Evolutionary conservation across 64 coral and sea anemone genomes (phyloP), one percentile per base, ranked within the genome.

Genomic region (Stichodactyla helianthus): DNA sequence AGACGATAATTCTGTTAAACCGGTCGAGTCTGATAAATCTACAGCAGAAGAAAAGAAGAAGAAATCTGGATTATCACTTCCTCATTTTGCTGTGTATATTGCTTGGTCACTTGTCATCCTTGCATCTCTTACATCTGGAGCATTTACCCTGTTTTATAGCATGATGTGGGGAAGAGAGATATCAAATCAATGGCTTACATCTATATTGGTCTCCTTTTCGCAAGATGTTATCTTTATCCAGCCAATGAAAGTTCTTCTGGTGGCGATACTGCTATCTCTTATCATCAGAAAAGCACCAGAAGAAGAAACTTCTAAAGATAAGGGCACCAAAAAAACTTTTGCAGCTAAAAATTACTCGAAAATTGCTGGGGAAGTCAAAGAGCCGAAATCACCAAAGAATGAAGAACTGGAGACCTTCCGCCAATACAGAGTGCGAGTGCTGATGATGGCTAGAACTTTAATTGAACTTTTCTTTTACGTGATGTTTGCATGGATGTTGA

Each of bases 141-240:
- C 83, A 23, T 98, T 98, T 74, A 98, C 95, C 0, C 52, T 94
- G 27, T 94, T 98, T 84, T 98, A 98, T 89, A 94, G 92, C 71
- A 85, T 98, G 56, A 86, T 86, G 89, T 98, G 95, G 95, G 95
- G 95, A 4, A 89, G 88, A 86, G 89, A 92, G 61, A 88, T 86
- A 22, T 94, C 95, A 10, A 94, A 91, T 55, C 83, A 98, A 94
- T 98, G 95, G 95, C 57, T 98, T n/a, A 98, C 92, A 5, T 98
- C 95, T 3, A 89, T 98, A 5, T 17, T 98, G 53, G 89, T 94
- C 5, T 94, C 95, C 0, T 94, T 98, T 56, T 92, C 92, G 8
- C 95, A 98, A 83, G 92, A 94, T 53, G 62, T 98, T 51, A 59
- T 98, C 7, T 77, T 98, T 79, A 94, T 94, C 71, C 95, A 98